phyloP scores from a whole-genome alignment of 2,797 vertebrate genomes.

The Microchirus variegatus region DNA sequence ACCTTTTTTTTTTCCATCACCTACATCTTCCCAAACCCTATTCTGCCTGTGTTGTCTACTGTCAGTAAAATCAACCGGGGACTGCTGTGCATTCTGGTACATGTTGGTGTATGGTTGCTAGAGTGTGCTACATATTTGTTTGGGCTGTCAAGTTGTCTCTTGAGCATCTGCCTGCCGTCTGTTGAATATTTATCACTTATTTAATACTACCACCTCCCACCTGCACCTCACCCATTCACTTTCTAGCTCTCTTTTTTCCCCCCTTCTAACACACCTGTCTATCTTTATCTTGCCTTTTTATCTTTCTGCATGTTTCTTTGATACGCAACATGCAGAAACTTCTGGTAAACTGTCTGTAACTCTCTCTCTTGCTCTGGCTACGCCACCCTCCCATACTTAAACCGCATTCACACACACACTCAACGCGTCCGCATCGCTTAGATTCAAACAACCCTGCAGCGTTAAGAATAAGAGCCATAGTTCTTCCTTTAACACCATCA shows the following conservation, averaged over 20 bases:
- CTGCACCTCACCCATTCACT: neutral
- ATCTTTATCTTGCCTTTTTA: constrained; percentile 1
- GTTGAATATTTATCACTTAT: constrained; percentile 78
- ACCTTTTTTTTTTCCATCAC: constrained; percentile 57
- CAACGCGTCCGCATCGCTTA: neutral
- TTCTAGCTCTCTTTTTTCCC: neutral
- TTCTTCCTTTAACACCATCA: constrained; percentile 4
- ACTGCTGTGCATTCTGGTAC: constrained; percentile 64
- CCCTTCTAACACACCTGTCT: neutral
- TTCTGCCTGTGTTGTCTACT: constrained; percentile 64
- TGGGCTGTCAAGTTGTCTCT: constrained; percentile 75
- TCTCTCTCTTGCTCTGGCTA: neutral
- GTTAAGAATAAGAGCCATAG: neutral
- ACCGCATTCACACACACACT: neutral
- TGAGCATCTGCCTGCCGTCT: constrained; percentile 63
- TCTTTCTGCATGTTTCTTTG: constrained; percentile 5
- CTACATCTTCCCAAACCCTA: constrained; percentile 43
- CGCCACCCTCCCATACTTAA: neutral
- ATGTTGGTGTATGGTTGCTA: constrained; percentile 59
- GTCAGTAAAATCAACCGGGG: constrained; percentile 65
- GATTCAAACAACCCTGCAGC: neutral
- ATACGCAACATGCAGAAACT: constrained; percentile 7
- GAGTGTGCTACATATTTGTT: constrained; percentile 73
- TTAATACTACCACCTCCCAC: constrained; percentile 54
- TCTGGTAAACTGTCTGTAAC: neutral